phyloP scores from a whole-genome alignment of 2,888 invertebrate genomes.

The Pterobdella sp. region DNA sequence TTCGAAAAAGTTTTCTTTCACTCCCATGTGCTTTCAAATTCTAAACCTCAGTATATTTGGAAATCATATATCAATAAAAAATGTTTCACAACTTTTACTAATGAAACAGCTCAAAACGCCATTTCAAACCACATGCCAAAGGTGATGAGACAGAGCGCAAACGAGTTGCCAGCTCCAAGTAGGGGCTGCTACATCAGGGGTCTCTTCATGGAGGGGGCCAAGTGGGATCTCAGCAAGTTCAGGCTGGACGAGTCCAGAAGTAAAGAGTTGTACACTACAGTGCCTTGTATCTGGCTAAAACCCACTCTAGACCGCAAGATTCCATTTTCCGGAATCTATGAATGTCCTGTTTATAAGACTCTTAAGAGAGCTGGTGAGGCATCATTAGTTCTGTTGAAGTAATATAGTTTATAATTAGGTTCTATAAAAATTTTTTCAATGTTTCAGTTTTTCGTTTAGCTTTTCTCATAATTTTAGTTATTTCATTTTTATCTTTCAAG shows the following conservation, averaged over 20 bases:
- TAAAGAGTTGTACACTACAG: constrained; percentile 58
- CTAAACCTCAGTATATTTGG: background rate
- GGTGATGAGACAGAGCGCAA: constrained; percentile 44
- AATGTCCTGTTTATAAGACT: constrained; percentile 63
- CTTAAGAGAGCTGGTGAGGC: constrained; percentile 55
- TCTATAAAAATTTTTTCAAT: no score
- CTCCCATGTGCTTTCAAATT: no score
- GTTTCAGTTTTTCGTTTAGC: no score
- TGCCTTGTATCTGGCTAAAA: constrained; percentile 63
- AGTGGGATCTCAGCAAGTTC: constrained; percentile 44
- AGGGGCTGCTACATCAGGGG: constrained; percentile 52
- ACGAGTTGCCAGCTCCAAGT: constrained; percentile 45
- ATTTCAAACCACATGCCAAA: constrained; percentile 40
- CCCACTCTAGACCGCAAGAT: constrained; percentile 61
- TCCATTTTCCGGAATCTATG: constrained; percentile 53
- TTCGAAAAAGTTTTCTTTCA: no score
- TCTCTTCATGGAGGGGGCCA: constrained; percentile 49
- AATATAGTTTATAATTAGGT: no score
- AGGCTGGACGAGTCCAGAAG: constrained; percentile 47
- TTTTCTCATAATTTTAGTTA: no score
- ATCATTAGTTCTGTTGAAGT: no score
- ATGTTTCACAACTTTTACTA: no score
- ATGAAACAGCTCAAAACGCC: no score
- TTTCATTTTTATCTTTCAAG: no score
- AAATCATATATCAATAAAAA: no score